Percentiles rank a stretch among this genome's conserved stretches.
These are phyloP conservation scores for Cichlasoma orientale DNA, from an alignment of 2,797 vertebrate species.

Conservation along the genomic window DNA sequence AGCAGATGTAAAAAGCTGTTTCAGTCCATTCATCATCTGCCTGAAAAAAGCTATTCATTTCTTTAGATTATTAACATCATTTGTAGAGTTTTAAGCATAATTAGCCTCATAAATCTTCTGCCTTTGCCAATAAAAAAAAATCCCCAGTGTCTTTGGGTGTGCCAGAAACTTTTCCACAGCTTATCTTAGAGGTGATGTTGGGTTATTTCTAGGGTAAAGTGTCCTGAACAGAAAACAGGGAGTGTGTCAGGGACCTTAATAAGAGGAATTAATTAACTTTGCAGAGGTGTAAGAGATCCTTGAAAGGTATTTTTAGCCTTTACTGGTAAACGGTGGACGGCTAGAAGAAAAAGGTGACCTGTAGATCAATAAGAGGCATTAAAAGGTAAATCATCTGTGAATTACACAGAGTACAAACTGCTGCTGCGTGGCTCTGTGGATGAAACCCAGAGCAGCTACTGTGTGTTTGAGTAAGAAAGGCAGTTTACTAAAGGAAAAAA, in stretches of 20 bases:
- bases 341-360: background rate
- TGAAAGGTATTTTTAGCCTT: constrained; percentile 13
- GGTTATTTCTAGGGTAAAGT: background rate
- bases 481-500: background rate
- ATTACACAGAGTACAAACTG: background rate
- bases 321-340: background rate
- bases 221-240: background rate
- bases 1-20: constrained; percentile 42
- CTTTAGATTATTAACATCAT: background rate
- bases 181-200: background rate
- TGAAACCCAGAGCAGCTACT: background rate
- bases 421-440: background rate
- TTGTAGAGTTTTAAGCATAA: background rate
- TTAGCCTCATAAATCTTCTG: background rate
- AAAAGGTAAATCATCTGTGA: constrained; percentile 1
- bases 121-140: background rate
- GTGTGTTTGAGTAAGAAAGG: background rate
- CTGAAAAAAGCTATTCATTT: background rate
- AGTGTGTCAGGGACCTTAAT: background rate
- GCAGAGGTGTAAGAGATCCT: background rate
- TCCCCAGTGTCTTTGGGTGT: background rate
- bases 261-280: background rate
- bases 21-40: background rate
- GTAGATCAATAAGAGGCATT: background rate
- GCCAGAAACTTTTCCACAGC: background rate